phyloP scores from a whole-genome alignment of 2,888 invertebrate species.

The Drosophila limbata region DNA sequence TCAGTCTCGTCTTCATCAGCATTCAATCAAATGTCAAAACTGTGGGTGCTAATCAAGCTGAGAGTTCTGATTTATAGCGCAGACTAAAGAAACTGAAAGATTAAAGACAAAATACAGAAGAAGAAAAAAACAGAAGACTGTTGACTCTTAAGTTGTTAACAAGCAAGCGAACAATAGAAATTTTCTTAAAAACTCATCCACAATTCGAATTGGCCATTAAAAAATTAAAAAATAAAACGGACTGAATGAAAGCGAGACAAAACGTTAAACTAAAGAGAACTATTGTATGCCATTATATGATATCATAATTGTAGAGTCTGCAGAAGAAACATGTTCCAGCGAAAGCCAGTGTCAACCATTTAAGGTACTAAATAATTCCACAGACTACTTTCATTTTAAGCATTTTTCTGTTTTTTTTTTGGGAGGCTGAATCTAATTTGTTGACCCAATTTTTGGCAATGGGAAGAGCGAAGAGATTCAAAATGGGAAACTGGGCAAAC shows the following conservation, averaged over 20 bases:
- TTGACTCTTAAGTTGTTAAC: neutral
- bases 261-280: neutral
- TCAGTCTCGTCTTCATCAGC: constrained; percentile 28
- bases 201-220: constrained; percentile 9
- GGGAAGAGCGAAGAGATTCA: constrained; percentile 22
- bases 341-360: constrained; percentile 18
- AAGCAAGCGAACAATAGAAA: constrained; percentile 1
- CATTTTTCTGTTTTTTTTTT: constrained; percentile 2
- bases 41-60: constrained; percentile 50
- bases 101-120: neutral
- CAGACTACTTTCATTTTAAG: constrained; percentile 23
- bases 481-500: constrained; percentile 33
- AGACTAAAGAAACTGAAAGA: neutral
- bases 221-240: neutral
- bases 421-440: constrained; percentile 15
- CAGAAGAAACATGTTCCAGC: constrained; percentile 14
- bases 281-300: constrained; percentile 14
- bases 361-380: constrained; percentile 22
- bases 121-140: neutral
- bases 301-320: constrained; percentile 13
- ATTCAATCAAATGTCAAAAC: constrained; percentile 38
- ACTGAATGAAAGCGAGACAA: constrained; percentile 9
- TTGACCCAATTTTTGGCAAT: constrained; percentile 20
- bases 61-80: constrained; percentile 17
- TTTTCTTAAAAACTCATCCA: constrained; percentile 1